Evolutionary conservation across 1,140 invertebrate genomes (phyloP).

Genomic region (Cyphomyrmex costatus): DNA sequence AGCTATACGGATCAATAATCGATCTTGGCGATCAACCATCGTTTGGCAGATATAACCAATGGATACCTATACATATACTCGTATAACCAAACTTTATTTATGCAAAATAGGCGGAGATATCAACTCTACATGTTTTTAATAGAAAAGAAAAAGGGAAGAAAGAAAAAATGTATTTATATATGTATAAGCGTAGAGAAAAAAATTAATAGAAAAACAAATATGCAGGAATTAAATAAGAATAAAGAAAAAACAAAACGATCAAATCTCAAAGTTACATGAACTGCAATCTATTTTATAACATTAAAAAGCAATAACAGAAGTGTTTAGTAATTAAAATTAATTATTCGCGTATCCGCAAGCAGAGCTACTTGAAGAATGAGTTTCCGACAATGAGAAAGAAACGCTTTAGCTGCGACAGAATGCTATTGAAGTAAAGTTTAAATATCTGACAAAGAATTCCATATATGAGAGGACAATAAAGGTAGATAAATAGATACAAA

Average conservation of each 20-base stretch:
- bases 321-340: neutral
- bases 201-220: neutral
- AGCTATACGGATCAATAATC: neutral
- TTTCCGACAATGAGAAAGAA: neutral
- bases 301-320: neutral
- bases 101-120: neutral
- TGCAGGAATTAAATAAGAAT: neutral
- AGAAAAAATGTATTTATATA: neutral
- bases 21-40: constrained; percentile 2
- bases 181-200: neutral
- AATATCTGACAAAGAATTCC: neutral
- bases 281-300: neutral
- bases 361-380: neutral
- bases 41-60: constrained; percentile 11
- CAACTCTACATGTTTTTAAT: neutral
- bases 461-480: neutral
- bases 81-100: constrained; percentile 11
- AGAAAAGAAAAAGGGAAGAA: neutral
- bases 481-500: neutral
- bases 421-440: neutral
- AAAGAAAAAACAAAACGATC: neutral
- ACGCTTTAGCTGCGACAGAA: neutral
- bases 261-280: neutral
- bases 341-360: neutral
- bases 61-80: constrained; percentile 14